Evolutionary conservation across 1,140 invertebrate species (phyloP), one percentile per base, ranked within the genome.

Genomic region (Saccostrea cuccullata): DNA sequence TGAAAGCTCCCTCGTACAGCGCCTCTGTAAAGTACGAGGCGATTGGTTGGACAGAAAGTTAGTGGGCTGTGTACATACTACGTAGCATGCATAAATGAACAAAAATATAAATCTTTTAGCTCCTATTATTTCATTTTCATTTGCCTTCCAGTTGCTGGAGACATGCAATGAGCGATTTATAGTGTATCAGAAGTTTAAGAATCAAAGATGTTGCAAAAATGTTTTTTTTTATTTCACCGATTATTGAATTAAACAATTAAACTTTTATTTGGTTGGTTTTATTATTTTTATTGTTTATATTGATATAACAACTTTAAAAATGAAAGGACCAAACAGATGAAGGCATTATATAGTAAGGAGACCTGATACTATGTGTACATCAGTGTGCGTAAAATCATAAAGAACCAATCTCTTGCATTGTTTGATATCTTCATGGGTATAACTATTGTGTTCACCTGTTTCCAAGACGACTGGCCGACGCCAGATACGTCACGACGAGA

Each of bases 21-120:
- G 70, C 23, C 70, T 77, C 23, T 26, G 47, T 26, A 1, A 73
- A 77, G 70, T 77, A 77, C 23, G 70, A 77, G 23, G 26, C 26
- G 70, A 77, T 77, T 77, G 70, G 70, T 30, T 36, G 70, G 30
- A 30, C 70, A 36, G 58, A 64, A 11, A 30, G 26, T 77, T 77
- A 30, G 70, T 77, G 70, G 70, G 70, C 70, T 77, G 70, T 77
- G 26, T 77, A 77, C 23, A 26, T 40, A 30, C 23, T 36, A 77
- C 70, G 70, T 77, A 77, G 70, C 70, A 30, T 77, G 26, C 26
- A 77, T 77, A 77, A 77, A 77, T 77, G 70, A 77, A 77, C 26
- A 77, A 77, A 77, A 77, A 30, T 77, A 77, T 77, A 77, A 30
- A 26, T 77, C 26, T 77, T 77, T 17, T 77, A 47, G 47, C 47